Conservation (phyloP, 2,888 invertebrate genomes). For the Perithous albicinctus region DNA sequence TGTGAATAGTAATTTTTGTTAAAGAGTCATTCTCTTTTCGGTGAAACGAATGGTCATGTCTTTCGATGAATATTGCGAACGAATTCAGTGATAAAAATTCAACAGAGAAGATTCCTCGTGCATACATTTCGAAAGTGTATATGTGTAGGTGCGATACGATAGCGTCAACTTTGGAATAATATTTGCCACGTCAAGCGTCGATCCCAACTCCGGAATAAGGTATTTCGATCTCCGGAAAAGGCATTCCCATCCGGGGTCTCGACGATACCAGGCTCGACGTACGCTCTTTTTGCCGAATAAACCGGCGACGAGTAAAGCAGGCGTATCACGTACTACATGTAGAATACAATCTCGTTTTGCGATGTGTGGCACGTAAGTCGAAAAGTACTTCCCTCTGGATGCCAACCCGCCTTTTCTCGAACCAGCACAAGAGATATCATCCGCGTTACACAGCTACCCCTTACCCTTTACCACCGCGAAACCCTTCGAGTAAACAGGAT, state of each 20-base stretch:
- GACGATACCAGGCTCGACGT: slow-evolving; percentile 39
- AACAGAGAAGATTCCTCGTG: slow-evolving; percentile 22
- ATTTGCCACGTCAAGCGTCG: slow-evolving; percentile 63
- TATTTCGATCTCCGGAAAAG: slow-evolving; percentile 55
- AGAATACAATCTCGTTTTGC: slow-evolving; percentile 72
- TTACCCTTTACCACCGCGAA: slow-evolving; percentile 11
- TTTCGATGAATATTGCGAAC: slow-evolving; percentile 24
- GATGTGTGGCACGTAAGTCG: slow-evolving; percentile 77
- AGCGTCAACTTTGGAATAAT: slow-evolving; percentile 55
- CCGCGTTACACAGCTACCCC: slow-evolving; percentile 25
- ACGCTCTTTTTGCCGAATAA: slow-evolving; percentile 62
- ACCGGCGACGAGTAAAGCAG: slow-evolving; percentile 67
- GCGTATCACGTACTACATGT: slow-evolving; percentile 75
- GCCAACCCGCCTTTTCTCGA: slow-evolving; percentile 67
- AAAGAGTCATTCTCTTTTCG: too few relatives aligned
- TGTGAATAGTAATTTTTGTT: slow-evolving; percentile 85
- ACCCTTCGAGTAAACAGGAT: slow-evolving; percentile 70
- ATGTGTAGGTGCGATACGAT: slow-evolving; percentile 42
- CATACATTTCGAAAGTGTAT: not conserved
- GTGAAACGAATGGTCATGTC: not conserved
- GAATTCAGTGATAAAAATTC: slow-evolving; percentile 35
- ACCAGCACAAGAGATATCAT: slow-evolving; percentile 59
- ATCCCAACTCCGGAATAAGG: slow-evolving; percentile 58
- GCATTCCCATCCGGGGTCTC: slow-evolving; percentile 33
- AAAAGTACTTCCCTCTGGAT: slow-evolving; percentile 72